Evolutionary conservation across 37 sponge, comb jelly and placozoan species (phyloP).

Genomic region (Eunapius fragilis): DNA sequence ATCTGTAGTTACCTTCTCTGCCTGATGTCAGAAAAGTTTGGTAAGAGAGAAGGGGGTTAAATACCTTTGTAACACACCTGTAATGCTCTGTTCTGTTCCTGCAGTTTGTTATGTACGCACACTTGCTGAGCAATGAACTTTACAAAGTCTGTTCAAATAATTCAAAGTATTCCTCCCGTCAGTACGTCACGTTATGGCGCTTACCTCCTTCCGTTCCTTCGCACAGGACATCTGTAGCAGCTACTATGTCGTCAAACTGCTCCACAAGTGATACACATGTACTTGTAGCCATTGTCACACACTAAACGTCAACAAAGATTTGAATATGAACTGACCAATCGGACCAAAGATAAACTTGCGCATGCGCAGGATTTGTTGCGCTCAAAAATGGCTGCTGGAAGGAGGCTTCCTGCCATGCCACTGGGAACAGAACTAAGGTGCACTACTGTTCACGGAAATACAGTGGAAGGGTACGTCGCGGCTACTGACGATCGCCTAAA

Average conservation of each 20-base stretch:
- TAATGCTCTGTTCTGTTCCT: constrained; percentile 1
- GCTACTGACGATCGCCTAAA: constrained; percentile 33
- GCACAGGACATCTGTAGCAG: constrained; percentile 26
- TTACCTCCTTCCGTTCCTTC: constrained; percentile 54
- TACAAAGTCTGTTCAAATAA: constrained; percentile 21
- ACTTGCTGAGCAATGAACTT: constrained; percentile 34
- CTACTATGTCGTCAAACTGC: constrained; percentile 50
- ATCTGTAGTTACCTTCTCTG: constrained; percentile 56
- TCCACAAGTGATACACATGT: constrained; percentile 18
- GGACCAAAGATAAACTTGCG: background rate
- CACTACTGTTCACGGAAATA: constrained; percentile 35
- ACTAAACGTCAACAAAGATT: too few relatives aligned
- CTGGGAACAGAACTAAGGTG: constrained; percentile 35
- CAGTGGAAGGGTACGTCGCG: constrained; percentile 33
- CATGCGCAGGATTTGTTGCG: background rate
- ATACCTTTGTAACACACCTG: background rate
- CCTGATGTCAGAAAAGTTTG: constrained; percentile 5
- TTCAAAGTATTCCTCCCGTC: background rate
- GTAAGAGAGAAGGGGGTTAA: background rate
- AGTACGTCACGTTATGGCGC: background rate
- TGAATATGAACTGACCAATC: background rate
- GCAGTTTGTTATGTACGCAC: constrained; percentile 1
- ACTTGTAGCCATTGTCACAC: background rate
- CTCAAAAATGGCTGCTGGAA: background rate
- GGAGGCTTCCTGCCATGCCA: constrained; percentile 13